Evolutionary conservation across 2,797 vertebrate species (phyloP).

Genomic region (Nasua narica): DNA sequence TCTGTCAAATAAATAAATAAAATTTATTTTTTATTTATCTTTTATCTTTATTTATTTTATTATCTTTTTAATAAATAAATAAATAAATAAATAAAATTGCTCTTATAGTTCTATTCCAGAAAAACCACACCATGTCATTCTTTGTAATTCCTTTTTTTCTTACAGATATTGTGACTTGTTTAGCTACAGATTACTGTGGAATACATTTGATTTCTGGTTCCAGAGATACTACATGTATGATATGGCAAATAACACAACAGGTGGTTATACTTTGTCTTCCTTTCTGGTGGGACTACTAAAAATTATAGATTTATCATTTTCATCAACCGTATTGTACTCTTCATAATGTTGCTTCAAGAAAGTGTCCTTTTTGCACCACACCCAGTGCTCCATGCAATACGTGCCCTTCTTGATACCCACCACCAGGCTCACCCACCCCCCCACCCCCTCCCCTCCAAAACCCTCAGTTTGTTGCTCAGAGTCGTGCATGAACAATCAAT

Average conservation of each 20-base stretch:
- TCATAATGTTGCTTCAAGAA: background rate
- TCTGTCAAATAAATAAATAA: too few relatives aligned
- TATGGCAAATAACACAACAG: conserved; percentile 97
- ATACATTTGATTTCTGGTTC: conserved; percentile 97
- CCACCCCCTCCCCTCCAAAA: too few relatives aligned
- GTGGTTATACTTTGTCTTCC: conserved; percentile 75
- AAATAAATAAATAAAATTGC: too few relatives aligned
- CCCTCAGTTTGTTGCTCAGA: too few relatives aligned
- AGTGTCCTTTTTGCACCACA: background rate
- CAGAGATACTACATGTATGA: conserved; percentile 96
- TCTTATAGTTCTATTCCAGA: conserved; percentile 3
- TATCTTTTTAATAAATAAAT: too few relatives aligned
- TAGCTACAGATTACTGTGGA: conserved; percentile 94
- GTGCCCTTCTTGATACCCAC: too few relatives aligned
- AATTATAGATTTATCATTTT: background rate
- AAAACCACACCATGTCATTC: conserved; percentile 44
- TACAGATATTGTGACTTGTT: conserved; percentile 94
- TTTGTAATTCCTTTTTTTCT: conserved; percentile 47
- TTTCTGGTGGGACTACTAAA: background rate
- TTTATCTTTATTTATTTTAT: too few relatives aligned
- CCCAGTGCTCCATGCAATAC: too few relatives aligned
- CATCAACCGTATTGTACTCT: background rate
- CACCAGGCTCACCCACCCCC: too few relatives aligned
- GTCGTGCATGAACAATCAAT: too few relatives aligned
- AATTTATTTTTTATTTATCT: too few relatives aligned